Base-by-base conservation (phyloP, 1,140 invertebrate genomes). In the Nixonia krombeini region DNA sequence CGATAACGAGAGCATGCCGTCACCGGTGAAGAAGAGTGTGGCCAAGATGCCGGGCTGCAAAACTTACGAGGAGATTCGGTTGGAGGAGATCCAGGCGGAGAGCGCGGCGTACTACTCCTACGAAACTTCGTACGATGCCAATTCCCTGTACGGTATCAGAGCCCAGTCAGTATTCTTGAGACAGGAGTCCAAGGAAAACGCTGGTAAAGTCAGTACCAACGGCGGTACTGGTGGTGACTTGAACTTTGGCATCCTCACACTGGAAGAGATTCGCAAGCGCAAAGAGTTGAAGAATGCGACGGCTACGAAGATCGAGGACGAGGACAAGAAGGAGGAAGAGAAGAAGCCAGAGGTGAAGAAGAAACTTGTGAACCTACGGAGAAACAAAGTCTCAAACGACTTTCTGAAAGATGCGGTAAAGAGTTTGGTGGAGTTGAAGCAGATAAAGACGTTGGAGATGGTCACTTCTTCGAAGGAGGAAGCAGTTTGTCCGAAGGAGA, bases 61-160 rank as follows among this genome's bases (percentile, higher is more conserved):
- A 79, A 89, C 89, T 0, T 86, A 90, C 65, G 91, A 92, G 68
- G 86, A 91, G 61, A 86, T 90, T 42, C 82, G 88, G 9, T 76
- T 92, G 26, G 90, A 91, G 79, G 87, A 88, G 65, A 89, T 92
- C 29, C 89, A 91, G 64, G 89, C 88, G 1, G 89, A 90, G 73
- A 87, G 88, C 4, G 90, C 90, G 3, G 89, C 89, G 16, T 90
- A 87, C 78, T 91, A 90, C 79, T 87, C 86, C 25, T 90, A 90
- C 73, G 75, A 81, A 18, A 0, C 28, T 7, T 1, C n/a, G 25
- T 13, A 59, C 9, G 40, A 17, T 13, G 16, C 21, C 2, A 16
- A 15, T 10, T 23, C 18, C 5, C 16, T 16, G 26, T 56, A 38
- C 1, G 53, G 42, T 1, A 66, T 50, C 1, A 67, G 61, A 51